These are phyloP conservation scores for Hetaerina titia DNA, from an alignment of 2,888 invertebrate genomes.

Conservation along the genomic window DNA sequence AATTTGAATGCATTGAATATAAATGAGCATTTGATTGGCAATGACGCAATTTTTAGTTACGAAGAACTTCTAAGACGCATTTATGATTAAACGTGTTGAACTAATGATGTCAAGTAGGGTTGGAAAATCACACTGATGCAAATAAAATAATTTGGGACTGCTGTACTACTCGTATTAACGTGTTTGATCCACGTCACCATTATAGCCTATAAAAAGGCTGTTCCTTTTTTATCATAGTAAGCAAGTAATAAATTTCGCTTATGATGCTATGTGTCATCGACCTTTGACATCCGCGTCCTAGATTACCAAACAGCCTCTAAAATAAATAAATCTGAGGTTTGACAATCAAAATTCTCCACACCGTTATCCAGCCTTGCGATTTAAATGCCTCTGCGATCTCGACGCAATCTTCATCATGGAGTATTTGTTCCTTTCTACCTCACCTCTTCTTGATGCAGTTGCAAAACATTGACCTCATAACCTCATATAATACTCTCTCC, in stretches of 20 bases:
- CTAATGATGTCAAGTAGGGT: too few species aligned
- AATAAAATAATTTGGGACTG: too few species aligned
- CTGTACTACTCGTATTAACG: too few species aligned
- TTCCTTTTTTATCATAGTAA: not conserved
- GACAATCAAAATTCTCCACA: not conserved
- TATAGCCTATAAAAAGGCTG: not conserved
- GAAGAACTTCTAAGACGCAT: too few species aligned
- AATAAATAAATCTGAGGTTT: not conserved
- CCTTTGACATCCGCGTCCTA: not conserved
- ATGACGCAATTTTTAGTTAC: too few species aligned
- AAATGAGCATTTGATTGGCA: too few species aligned
- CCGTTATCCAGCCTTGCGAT: not conserved
- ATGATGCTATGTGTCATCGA: not conserved
- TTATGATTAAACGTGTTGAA: too few species aligned
- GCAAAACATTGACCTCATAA: constrained; percentile 31
- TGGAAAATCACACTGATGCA: too few species aligned
- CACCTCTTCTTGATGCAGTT: not conserved
- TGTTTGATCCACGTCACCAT: not conserved
- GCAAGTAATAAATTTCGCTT: not conserved
- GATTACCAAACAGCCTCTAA: not conserved
- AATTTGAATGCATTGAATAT: too few species aligned
- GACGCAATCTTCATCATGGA: not conserved
- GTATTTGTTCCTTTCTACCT: not conserved
- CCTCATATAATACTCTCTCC: not conserved
- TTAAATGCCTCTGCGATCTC: not conserved